A percentile compares a stretch with the other conserved stretches of the same genome.
These are phyloP conservation scores for Caenorhabditis macrosperma DNA, from an alignment of 2,888 invertebrate genomes.

Conservation along the genomic window DNA sequence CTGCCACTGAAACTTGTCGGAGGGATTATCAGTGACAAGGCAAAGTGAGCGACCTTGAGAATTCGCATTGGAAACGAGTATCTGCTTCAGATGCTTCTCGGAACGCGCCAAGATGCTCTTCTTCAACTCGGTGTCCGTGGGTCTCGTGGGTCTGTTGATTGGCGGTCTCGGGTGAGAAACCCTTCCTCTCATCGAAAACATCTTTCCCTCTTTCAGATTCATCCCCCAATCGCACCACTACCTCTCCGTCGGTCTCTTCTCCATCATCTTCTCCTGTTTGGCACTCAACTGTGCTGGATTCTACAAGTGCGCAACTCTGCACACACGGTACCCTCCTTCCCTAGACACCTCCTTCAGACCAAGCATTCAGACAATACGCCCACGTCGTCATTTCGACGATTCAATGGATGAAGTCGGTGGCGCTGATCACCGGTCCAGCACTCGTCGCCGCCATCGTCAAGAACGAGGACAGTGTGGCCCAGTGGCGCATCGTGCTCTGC, in stretches of 20 bases:
- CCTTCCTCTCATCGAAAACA: too few relatives aligned
- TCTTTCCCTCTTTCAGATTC: too few relatives aligned
- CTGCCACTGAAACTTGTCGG: conserved; percentile 71
- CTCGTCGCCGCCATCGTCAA: conserved; percentile 68
- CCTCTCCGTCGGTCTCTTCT: conserved; percentile 61
- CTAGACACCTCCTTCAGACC: not conserved
- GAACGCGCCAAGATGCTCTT: conserved; percentile 66
- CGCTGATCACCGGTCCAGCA: conserved; percentile 73
- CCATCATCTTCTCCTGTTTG: conserved; percentile 68
- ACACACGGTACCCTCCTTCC: conserved; percentile 60
- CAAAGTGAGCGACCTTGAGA: conserved; percentile 38
- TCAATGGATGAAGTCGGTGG: conserved; percentile 77
- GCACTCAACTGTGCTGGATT: conserved; percentile 75
- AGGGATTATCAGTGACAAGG: conserved; percentile 72
- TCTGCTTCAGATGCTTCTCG: conserved; percentile 55
- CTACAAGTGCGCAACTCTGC: conserved; percentile 76
- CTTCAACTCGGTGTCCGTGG: conserved; percentile 72
- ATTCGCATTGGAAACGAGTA: not conserved
- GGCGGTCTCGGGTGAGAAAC: conserved; percentile 56
- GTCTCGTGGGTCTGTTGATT: conserved; percentile 66
- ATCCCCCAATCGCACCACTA: conserved; percentile 44
- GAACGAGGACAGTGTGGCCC: conserved; percentile 59
- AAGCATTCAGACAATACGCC: conserved; percentile 65
- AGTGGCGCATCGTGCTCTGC: conserved; percentile 60
- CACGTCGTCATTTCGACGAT: conserved; percentile 74